Evolutionary conservation across 2,797 vertebrate species (phyloP).

Genomic region (Peromyscus eremicus): DNA sequence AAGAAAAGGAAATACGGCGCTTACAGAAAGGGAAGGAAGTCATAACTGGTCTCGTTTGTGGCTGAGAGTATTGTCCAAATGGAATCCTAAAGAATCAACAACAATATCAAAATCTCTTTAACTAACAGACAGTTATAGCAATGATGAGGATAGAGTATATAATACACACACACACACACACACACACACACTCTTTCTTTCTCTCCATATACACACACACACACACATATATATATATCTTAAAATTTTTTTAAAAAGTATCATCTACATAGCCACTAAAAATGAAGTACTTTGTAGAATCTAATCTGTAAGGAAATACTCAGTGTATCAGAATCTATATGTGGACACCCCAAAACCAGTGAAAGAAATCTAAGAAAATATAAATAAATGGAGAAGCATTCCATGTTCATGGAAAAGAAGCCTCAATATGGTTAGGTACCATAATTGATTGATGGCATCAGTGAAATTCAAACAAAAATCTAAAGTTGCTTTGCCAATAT

Average conservation of each 20-base stretch:
- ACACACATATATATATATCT: too few species aligned
- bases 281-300: neutral
- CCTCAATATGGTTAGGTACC: neutral
- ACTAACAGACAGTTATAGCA: slow-evolving; percentile 18
- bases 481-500: neutral
- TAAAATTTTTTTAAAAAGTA: too few species aligned
- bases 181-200: too few species aligned
- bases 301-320: neutral
- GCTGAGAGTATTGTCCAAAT: neutral
- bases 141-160: neutral
- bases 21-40: slow-evolving; percentile 8
- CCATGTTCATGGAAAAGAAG: neutral
- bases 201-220: too few species aligned
- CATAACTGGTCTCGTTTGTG: neutral
- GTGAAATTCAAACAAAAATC: neutral
- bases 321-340: neutral
- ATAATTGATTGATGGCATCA: neutral
- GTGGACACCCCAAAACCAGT: neutral
- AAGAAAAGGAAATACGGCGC: neutral
- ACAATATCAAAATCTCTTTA: neutral
- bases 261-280: neutral
- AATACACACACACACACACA: too few species aligned
- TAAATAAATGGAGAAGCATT: neutral
- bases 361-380: slow-evolving; percentile 28
- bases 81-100: slow-evolving; percentile 34